A percentile compares a stretch with the other conserved stretches of the same genome.
phyloP scores from a whole-genome alignment of 2,113 vertebrate species.

The Manacus vitellinus region DNA sequence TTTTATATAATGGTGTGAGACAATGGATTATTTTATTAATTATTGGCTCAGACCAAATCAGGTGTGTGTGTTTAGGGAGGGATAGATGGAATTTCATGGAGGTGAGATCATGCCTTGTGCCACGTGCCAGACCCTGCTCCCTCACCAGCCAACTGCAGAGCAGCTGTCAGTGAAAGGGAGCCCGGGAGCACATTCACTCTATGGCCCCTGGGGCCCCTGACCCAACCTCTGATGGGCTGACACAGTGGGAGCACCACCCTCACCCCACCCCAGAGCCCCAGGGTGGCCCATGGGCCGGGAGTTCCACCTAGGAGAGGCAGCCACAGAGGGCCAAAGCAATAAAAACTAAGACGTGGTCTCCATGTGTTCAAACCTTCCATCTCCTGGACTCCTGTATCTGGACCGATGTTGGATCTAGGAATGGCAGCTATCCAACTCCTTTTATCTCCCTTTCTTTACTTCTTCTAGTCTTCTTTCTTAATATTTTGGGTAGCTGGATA shows the following conservation, averaged over 20 bases:
- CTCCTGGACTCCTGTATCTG: not conserved
- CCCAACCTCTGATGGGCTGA: not conserved
- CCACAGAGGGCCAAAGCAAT: not conserved
- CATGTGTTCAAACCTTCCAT: not conserved
- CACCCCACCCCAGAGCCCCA: not conserved
- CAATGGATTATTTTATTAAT: not conserved
- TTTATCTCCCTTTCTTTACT: not conserved
- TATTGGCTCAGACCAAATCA: not conserved
- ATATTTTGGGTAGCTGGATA: not conserved
- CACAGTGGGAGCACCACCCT: not conserved
- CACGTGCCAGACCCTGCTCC: not conserved
- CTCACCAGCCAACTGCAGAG: not conserved
- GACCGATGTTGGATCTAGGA: not conserved
- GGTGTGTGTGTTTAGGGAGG: not conserved
- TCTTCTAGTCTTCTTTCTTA: not conserved
- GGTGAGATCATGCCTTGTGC: not conserved
- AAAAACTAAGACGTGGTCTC: not conserved
- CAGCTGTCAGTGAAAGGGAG: not conserved
- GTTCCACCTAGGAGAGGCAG: not conserved
- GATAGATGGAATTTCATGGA: not conserved
- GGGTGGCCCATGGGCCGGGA: not conserved
- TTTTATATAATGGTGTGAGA: not conserved
- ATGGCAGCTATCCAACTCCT: not conserved
- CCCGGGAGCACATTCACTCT: not conserved
- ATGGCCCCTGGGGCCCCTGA: not conserved